Evolutionary conservation across 1,140 invertebrate genomes (phyloP), one percentile per base, ranked within the genome.

Genomic region (Heterodera carotae): DNA sequence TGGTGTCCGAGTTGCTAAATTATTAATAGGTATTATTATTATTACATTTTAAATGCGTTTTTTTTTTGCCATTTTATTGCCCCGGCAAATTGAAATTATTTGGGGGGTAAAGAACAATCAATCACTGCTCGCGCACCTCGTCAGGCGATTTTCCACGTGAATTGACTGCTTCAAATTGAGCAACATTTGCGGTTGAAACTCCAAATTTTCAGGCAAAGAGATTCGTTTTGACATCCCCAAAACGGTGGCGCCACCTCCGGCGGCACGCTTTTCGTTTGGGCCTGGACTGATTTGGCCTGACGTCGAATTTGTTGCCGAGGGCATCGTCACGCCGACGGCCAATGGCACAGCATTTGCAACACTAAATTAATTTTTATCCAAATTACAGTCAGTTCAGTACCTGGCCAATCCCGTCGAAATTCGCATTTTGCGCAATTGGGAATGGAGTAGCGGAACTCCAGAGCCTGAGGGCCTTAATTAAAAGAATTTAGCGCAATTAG

Each of bases 111-210:
- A n/a, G n/a, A n/a, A n/a, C n/a, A n/a, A n/a, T n/a, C n/a, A n/a
- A n/a, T n/a, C 36, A 39, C 4, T 31, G 48, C 18, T 33, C 48
- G 10, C 53, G 12, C 69, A 33, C 64, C 82, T 39, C 18, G 62
- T 71, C 25, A 84, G 56, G 72, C 82, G 82, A 53, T 84, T 84
- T 69, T 84, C 83, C 8, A 84, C 83, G 27, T 84, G 81, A 56
- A 84, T 84, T 43, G 76, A 81, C 33, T 85, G 83, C 62, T 84
- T 84, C 29, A 84, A 70, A 43, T 85, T 84, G 12, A 84, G 68
- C 60, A 84, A 75, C 48, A 77, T 83, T 81, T 84, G 83, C n/a
- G 83, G 83, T 71, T 85, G 81, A 64, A 84, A 84, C 67, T 84
- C 79, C 25, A 84, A 69, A 73, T 84, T 84, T 70, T 84, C 83